phyloP scores from a whole-genome alignment of 2,797 vertebrate species.

The Philypnodon macrostomus region DNA sequence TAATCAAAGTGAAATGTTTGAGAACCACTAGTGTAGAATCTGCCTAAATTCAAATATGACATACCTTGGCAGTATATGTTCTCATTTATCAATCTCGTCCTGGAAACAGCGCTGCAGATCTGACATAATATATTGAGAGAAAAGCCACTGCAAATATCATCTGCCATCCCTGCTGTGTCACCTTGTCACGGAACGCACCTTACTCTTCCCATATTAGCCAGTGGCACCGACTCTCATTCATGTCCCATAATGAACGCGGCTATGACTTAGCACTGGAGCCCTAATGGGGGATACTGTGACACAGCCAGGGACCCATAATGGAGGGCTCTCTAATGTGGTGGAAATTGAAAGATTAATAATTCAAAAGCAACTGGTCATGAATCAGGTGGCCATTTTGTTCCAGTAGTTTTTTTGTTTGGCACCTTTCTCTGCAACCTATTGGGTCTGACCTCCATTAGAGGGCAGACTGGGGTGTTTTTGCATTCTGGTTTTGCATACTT shows the following conservation, averaged over 20 bases:
- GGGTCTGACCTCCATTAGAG: constrained; percentile 60
- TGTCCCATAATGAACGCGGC: constrained; percentile 61
- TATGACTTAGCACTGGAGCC: constrained; percentile 66
- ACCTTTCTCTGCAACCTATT: constrained; percentile 41
- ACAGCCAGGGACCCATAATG: constrained; percentile 73
- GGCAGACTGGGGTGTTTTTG: constrained; percentile 21
- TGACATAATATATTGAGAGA: constrained; percentile 48
- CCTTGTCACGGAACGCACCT: constrained; percentile 48
- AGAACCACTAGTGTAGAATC: constrained; percentile 5
- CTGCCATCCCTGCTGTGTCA: constrained; percentile 61
- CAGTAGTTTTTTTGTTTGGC: constrained; percentile 51
- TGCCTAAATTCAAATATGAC: constrained; percentile 14
- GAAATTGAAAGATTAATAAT: constrained; percentile 97
- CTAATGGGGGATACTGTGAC: constrained; percentile 68
- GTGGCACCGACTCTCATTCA: constrained; percentile 55
- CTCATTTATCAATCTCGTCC: constrained; percentile 43
- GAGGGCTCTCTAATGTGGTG: constrained; percentile 81
- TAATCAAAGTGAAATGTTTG: too few relatives aligned
- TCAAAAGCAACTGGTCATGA: constrained; percentile 86
- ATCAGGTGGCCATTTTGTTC: constrained; percentile 79
- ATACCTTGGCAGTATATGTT: constrained; percentile 11
- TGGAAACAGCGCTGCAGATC: constrained; percentile 50
- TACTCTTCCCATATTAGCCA: constrained; percentile 38
- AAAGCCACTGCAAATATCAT: constrained; percentile 61
- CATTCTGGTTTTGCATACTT: constrained; percentile 5